Evolutionary conservation across 2,797 vertebrate species (phyloP).

Genomic region (Eurystomus glaucurus): DNA sequence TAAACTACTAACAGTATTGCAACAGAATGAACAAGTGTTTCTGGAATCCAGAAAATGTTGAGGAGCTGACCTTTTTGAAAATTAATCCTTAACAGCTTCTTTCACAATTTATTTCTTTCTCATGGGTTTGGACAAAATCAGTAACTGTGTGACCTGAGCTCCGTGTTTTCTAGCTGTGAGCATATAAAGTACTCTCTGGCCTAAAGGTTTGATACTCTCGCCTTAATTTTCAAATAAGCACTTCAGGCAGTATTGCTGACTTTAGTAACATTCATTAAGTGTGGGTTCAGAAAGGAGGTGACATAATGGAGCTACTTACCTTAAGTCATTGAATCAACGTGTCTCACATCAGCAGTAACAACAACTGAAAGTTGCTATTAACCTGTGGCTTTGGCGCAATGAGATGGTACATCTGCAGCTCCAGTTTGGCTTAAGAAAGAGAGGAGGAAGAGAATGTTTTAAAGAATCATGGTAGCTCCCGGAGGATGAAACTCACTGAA

Average conservation of each 20-base stretch:
- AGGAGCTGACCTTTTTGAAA: conserved; percentile 64
- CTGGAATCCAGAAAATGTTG: conserved; percentile 54
- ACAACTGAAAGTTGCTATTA: not conserved
- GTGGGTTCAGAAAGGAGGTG: not conserved
- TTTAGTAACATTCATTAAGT: not conserved
- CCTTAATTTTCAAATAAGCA: not conserved
- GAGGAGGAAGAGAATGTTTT: not conserved
- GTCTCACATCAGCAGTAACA: not conserved
- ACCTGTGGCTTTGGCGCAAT: not conserved
- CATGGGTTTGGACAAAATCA: not conserved
- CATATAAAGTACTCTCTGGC: not conserved
- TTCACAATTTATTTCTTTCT: conserved; percentile 60
- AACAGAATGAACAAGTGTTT: conserved; percentile 44
- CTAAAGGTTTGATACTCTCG: not conserved
- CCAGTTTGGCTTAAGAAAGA: not conserved
- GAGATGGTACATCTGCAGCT: not conserved
- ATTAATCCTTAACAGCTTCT: conserved; percentile 43
- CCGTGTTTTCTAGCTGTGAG: not conserved
- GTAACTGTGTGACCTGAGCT: not conserved
- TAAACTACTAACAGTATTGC: conserved; percentile 39
- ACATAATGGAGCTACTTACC: not conserved
- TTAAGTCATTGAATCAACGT: not conserved
- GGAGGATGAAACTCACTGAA: not conserved
- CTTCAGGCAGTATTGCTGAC: not conserved
- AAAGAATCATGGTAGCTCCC: not conserved